phyloP scores from a whole-genome alignment of 2,888 invertebrate genomes.

The Troilus luridus region DNA sequence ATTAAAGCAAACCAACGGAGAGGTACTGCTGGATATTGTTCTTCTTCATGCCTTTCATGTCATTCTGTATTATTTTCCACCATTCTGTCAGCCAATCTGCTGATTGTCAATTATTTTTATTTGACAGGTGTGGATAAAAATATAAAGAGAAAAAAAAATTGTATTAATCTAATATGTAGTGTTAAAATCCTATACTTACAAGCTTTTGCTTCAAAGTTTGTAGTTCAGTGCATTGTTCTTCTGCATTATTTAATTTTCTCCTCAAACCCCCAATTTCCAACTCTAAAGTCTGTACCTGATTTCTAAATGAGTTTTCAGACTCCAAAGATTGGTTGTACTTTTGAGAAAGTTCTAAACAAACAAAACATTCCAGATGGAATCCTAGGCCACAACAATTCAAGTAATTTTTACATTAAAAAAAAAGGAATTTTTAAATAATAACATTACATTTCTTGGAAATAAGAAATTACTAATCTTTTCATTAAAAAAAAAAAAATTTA shows the following conservation, averaged over 20 bases:
- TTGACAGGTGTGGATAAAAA: no score
- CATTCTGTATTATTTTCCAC: no score
- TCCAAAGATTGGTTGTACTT: slow-evolving; percentile 51
- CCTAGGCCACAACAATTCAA: neutral
- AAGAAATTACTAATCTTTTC: neutral
- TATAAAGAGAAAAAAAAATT: no score
- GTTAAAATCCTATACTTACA: slow-evolving; percentile 65
- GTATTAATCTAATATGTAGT: neutral
- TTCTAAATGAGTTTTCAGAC: slow-evolving; percentile 41
- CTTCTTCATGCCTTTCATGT: no score
- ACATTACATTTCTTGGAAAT: neutral
- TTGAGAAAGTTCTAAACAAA: slow-evolving; percentile 21
- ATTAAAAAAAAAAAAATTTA: neutral
- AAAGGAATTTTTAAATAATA: neutral
- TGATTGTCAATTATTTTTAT: no score
- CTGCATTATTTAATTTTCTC: slow-evolving; percentile 59
- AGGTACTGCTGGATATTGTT: no score
- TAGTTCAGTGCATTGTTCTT: slow-evolving; percentile 62
- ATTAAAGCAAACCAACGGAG: no score
- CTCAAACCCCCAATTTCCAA: slow-evolving; percentile 60
- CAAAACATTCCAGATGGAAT: neutral
- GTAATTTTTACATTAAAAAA: neutral
- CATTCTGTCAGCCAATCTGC: no score
- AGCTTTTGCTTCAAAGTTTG: slow-evolving; percentile 68
- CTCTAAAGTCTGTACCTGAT: slow-evolving; percentile 59